Evolutionary conservation across 2,113 vertebrate species (phyloP).

Genomic region (Nerophis ophidion): DNA sequence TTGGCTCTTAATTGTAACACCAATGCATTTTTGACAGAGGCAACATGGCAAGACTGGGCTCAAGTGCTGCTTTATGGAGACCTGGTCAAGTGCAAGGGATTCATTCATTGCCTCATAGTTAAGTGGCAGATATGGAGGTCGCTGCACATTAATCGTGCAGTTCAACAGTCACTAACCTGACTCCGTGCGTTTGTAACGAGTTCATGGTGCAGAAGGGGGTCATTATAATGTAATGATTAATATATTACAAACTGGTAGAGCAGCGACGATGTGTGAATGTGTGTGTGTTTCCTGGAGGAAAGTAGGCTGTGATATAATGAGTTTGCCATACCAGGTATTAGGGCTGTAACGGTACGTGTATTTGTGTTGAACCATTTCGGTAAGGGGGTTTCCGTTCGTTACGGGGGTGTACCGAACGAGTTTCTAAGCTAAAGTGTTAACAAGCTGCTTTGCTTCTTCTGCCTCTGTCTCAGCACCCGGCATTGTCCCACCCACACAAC

Average conservation of each 20-base stretch:
- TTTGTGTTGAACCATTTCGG: no score
- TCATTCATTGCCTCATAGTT: not conserved
- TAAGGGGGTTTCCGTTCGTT: no score
- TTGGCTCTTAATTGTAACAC: not conserved
- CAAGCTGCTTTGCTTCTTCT: no score
- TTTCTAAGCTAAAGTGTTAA: no score
- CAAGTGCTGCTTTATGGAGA: not conserved
- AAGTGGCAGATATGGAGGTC: conserved; percentile 35
- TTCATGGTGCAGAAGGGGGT: conserved; percentile 29
- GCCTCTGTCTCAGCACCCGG: no score
- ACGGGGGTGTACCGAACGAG: no score
- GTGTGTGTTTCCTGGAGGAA: conserved; percentile 17
- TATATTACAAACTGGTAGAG: conserved; percentile 39
- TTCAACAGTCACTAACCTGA: conserved; percentile 22
- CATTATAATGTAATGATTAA: conserved; percentile 59
- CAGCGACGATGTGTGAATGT: conserved; percentile 10
- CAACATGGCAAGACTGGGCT: not conserved
- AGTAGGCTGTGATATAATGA: conserved; percentile 43
- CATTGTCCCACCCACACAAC: no score
- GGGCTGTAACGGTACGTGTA: no score
- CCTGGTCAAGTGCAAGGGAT: not conserved
- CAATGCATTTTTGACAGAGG: not conserved
- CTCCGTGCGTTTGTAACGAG: conserved; percentile 41
- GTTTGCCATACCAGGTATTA: conserved; percentile 45
- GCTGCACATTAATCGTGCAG: conserved; percentile 16